A percentile compares a stretch with the other conserved stretches of the same genome.
phyloP scores from a whole-genome alignment of 2,797 vertebrate species.

The Orestias chungarensis region DNA sequence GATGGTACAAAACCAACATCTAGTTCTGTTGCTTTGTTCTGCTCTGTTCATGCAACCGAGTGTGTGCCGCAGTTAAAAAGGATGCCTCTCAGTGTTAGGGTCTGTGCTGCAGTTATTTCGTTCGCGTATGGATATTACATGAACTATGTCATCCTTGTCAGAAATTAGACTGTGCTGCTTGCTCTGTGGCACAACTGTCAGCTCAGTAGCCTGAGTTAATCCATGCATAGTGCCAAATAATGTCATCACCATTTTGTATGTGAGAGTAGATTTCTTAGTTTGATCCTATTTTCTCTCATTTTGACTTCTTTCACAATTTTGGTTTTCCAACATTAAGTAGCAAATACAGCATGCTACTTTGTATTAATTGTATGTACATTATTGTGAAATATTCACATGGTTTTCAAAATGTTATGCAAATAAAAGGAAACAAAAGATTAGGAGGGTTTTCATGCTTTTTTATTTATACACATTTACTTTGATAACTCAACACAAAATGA shows the following conservation, averaged over 20 bases:
- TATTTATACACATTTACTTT: neutral
- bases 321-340: neutral
- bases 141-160: conserved; percentile 33
- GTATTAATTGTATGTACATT: neutral
- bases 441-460: neutral
- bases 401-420: neutral
- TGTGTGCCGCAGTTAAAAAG: neutral
- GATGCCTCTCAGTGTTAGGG: conserved; percentile 13
- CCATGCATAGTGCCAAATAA: conserved; percentile 29
- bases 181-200: conserved; percentile 20
- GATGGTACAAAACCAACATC: conserved; percentile 5
- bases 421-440: too few relatives aligned
- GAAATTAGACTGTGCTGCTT: conserved; percentile 19
- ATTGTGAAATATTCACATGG: neutral
- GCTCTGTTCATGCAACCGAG: neutral
- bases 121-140: conserved; percentile 31
- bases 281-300: neutral
- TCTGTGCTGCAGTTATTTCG: conserved; percentile 47
- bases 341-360: neutral
- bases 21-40: neutral
- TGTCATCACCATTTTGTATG: neutral
- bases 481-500: neutral
- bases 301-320: neutral
- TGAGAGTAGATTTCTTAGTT: neutral
- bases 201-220: conserved; percentile 17